Base-by-base conservation (phyloP, 2,113 vertebrate genomes). In the Marmota flaviventris region DNA sequence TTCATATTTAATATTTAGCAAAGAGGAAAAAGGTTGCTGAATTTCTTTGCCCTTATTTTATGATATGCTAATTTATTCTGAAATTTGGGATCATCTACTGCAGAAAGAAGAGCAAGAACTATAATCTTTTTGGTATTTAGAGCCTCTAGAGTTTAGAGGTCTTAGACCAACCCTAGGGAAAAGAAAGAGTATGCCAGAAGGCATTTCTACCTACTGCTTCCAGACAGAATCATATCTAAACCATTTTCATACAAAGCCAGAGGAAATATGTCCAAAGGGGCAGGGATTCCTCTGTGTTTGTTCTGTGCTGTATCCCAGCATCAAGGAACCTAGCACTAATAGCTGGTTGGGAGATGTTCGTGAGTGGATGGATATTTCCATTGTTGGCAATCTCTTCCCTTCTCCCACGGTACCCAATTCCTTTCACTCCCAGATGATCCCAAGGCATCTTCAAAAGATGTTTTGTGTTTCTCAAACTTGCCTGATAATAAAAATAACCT, bases 1-100 rank as follows among this genome's bases (percentile, higher is more conserved):
- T 48, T 77, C 27, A 70, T 85, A 85, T 94, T 89, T 87, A 84
- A 75, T 91, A 70, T 91, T 91, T n/a, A 93, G 69, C 53, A 86
- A 90, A 20, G 51, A 95, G 12, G 22, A 85, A 94, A 88, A 78
- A 65, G 65, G 75, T 81, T 91, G 45, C 73, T 42, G 48, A 96
- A 63, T 8, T 42, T 94, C 85, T 93, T 94, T 90, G 51, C 34
- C 67, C 32, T 79, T 34, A 83, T 82, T 73, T 93, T 83, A 89
- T 58, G 39, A 45, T 61, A 70, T 45, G 61, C 16, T 67, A 48
- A 92, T 56, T 61, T 67, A 86, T 85, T 85, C 37, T 83, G 70
- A 95, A 56, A 83, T 95, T 75, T 94, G 77, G n/a, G 22, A 25
- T 89, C 72, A 34, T 24, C 34, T 61, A 18, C 58, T 85, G 42